These are phyloP conservation scores for Mormyrus proboscirostris DNA, from an alignment of 2,797 vertebrate species.

Conservation along the genomic window DNA sequence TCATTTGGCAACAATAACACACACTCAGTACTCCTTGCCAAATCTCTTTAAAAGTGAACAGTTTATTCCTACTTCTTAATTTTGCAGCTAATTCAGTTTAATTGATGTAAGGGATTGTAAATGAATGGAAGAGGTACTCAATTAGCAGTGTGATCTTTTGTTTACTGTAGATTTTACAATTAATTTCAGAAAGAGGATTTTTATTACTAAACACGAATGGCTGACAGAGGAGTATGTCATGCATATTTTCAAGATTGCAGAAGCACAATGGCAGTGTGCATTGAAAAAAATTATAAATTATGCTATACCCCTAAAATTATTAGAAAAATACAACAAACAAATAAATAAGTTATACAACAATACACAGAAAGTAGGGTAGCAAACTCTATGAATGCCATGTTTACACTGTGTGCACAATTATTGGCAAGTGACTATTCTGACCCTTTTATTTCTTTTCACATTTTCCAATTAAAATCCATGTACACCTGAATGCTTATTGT, in stretches of 20 bases:
- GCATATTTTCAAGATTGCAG: neutral
- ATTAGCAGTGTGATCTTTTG: neutral
- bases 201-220: neutral
- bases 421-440: neutral
- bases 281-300: neutral
- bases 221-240: neutral
- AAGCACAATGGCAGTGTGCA: neutral
- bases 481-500: neutral
- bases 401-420: neutral
- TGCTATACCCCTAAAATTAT: neutral
- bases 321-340: neutral
- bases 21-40: neutral
- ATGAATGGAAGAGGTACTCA: neutral
- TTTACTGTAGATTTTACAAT: slow-evolving; percentile 1
- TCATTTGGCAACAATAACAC: neutral
- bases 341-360: neutral
- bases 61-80: neutral
- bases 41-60: slow-evolving; percentile 1
- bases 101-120: neutral
- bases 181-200: neutral
- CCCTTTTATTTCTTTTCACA: neutral
- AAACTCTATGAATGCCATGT: neutral
- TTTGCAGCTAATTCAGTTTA: neutral
- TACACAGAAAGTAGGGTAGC: neutral
- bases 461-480: neutral